Evolutionary conservation across 35 echinoderm and acorn worm genomes (phyloP), one percentile per base, ranked within the genome.

Genomic region (Amphiura filiformis): DNA sequence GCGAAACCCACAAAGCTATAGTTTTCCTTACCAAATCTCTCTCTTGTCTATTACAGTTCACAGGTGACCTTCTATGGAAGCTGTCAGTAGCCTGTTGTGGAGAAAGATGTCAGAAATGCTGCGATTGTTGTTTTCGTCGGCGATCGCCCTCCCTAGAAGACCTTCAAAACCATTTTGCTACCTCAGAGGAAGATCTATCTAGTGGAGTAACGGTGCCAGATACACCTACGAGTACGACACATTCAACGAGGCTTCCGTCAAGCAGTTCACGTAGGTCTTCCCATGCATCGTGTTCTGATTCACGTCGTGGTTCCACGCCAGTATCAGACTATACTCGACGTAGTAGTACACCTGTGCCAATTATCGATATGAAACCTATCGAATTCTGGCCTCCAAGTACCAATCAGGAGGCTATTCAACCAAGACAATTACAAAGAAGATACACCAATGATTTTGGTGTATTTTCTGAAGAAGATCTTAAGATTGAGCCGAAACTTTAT

Each of bases 321-420:
- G 88, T 87, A n/a, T 93, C 95, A 34, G 91, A 93, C 32, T 92
- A 92, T 76, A 77, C 84, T 0, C 87, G 95, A 34, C 75, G 95
- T 17, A 90, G 91, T 56, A 93, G 94, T 37, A 98, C 86, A 5
- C 89, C 96, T 12, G 90, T 89, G 0, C 96, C 96, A 22, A 84
- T 98, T 12, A 98, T 98, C 11, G 96, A 98, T 83, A 98, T 98
- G 96, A 98, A 98, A 92, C 96, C 96, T 0, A 98, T 98, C 37
- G 96, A 98, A 78, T 98, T 98, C 84, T 98, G 96, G 96, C 90
- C 96, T 38, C 92, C 96, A 32, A 98, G 86, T 75, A 98, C 93
- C 20, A 98, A 93, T 65, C 90, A 94, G 34, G 96, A 98, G 77
- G 91, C 93, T 20, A 92, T 98, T 1, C 96, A 98, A 77, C 96